Conservation (phyloP, 2,113 vertebrate species). For the Cebidichthys violaceus region DNA sequence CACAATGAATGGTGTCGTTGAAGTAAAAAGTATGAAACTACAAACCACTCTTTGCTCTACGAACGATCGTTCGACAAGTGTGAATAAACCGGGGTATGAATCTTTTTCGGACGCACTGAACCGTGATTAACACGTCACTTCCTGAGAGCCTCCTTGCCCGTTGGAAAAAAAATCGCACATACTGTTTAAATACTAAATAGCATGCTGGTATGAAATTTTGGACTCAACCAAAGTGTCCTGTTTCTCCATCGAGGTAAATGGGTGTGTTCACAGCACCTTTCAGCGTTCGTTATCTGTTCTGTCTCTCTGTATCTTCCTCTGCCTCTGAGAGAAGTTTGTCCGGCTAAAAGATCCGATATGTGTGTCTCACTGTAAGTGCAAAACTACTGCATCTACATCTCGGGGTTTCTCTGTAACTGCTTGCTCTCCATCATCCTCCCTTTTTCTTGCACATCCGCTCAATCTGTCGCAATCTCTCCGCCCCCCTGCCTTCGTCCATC, state of each 20-base stretch:
- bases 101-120: too few species aligned
- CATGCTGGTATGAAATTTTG: too few species aligned
- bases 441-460: constrained; percentile 20
- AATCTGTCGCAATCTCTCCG: constrained; percentile 43
- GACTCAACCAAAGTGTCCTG: too few species aligned
- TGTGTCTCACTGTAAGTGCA: not conserved
- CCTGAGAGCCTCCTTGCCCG: too few species aligned
- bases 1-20: not conserved
- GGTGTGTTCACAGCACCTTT: not conserved
- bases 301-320: too few species aligned
- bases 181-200: not conserved
- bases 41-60: not conserved
- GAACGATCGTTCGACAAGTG: not conserved
- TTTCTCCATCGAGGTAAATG: not conserved
- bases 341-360: not conserved
- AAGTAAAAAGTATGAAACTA: not conserved
- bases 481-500: constrained; percentile 44
- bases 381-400: not conserved
- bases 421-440: constrained; percentile 24
- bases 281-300: too few species aligned
- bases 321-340: not conserved
- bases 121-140: too few species aligned
- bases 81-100: not conserved
- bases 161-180: not conserved
- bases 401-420: not conserved